These are phyloP conservation scores for Parambassis ranga DNA, from an alignment of 2,797 vertebrate species.

Conservation along the genomic window DNA sequence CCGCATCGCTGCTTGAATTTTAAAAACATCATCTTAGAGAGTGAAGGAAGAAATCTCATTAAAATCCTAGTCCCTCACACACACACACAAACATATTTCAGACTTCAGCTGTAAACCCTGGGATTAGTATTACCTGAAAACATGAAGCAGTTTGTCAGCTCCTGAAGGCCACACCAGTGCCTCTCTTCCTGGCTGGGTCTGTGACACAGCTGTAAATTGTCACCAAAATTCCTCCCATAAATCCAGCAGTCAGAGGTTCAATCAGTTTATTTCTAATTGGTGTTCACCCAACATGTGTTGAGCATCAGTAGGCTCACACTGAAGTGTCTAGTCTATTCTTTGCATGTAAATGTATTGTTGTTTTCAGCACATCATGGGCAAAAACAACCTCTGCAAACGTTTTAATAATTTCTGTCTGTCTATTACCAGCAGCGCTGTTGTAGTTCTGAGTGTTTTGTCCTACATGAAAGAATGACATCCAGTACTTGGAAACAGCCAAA, in stretches of 20 bases:
- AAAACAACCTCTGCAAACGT: too few relatives aligned
- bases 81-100: background rate
- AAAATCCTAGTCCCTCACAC: constrained; percentile 1
- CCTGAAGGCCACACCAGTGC: constrained; percentile 3
- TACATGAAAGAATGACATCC: too few relatives aligned
- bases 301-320: background rate
- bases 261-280: background rate
- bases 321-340: too few relatives aligned
- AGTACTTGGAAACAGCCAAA: too few relatives aligned
- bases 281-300: background rate
- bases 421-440: too few relatives aligned
- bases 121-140: constrained; percentile 22
- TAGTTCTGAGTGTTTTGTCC: too few relatives aligned
- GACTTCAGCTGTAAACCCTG: background rate
- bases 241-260: background rate
- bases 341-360: too few relatives aligned
- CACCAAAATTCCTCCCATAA: background rate
- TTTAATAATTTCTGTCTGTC: too few relatives aligned
- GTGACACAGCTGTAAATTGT: background rate
- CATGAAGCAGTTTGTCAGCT: constrained; percentile 5
- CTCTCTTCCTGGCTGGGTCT: background rate
- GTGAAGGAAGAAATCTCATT: constrained; percentile 28
- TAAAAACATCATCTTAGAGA: constrained; percentile 22
- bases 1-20: constrained; percentile 9
- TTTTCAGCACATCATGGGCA: too few relatives aligned